Evolutionary conservation across 1,140 invertebrate species (phyloP).

Genomic region (Mylabris phalerata): DNA sequence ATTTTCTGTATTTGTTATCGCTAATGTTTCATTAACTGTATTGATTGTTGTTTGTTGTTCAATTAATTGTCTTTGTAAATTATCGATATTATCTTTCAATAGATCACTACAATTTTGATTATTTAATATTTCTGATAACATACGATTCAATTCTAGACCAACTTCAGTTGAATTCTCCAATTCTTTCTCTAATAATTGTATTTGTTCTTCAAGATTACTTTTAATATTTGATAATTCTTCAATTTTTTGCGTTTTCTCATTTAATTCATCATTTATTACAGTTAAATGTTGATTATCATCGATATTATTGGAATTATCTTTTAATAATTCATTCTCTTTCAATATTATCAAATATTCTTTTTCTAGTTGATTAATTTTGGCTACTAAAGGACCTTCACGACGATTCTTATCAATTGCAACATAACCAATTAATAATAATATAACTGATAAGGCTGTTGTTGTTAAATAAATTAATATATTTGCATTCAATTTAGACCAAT

Average conservation of each 20-base stretch:
- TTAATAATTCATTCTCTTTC: constrained; percentile 59
- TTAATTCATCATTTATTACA: constrained; percentile 46
- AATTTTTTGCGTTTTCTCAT: constrained; percentile 54
- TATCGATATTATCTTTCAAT: constrained; percentile 53
- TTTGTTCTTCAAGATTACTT: constrained; percentile 47
- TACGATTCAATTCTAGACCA: constrained; percentile 57
- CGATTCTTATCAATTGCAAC: constrained; percentile 68
- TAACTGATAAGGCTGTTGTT: constrained; percentile 59
- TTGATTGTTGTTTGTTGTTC: constrained; percentile 52
- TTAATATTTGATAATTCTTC: constrained; percentile 40
- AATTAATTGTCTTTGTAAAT: constrained; percentile 53
- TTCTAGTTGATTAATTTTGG: constrained; percentile 56
- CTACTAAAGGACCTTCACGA: constrained; percentile 53
- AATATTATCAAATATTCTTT: constrained; percentile 46
- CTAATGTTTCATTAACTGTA: constrained; percentile 45
- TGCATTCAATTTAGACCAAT: constrained; percentile 17
- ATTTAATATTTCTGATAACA: constrained; percentile 56
- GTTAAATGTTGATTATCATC: constrained; percentile 35
- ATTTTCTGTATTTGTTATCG: constrained; percentile 48
- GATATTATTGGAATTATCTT: constrained; percentile 47
- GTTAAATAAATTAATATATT: constrained; percentile 35
- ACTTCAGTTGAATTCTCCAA: constrained; percentile 58
- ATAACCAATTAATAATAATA: constrained; percentile 68
- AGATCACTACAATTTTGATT: constrained; percentile 53
- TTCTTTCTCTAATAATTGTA: constrained; percentile 54